Evolutionary conservation across 2,113 vertebrate genomes (phyloP), one percentile per base, ranked within the genome.

Genomic region (Camarhynchus parvulus): DNA sequence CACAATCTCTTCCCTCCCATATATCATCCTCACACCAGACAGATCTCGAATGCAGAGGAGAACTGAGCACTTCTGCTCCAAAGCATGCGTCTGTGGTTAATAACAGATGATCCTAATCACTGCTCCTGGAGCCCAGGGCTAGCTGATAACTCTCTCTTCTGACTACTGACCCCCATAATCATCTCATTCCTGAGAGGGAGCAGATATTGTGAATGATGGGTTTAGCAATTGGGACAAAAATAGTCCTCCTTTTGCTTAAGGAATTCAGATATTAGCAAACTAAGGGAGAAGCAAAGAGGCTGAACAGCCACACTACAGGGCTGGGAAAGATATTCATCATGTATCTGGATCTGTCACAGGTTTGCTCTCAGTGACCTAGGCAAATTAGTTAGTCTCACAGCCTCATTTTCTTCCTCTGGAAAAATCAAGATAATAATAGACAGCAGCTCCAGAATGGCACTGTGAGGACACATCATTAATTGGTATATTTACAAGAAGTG

Each of bases 101-200:
- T 82, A 95, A 94, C 93, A 94, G 92, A 89, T 92, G 94, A 97
- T 96, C 76, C 80, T 89, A 96, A 96, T 96, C 93, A 30, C 77
- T 2, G 8, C 53, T 84, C 41, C 76, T 52, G 55, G 72, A 95
- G 93, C 93, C 92, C 88, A 83, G 89, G 94, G 86, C 91, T 79
- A 77, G 77, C 94, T 84, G 96, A 95, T 94, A 94, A 79, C 68
- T 92, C 94, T 69, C 75, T 78, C 52, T 76, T 75, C 79, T 94
- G 53, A 89, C 69, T 87, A 81, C 85, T 84, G 90, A 96, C 92
- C 79, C 84, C 80, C 73, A 63, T 75, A 90, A 96, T 93, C 83
- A 81, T 86, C 86, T 89, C 83, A 82, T 89, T 93, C 90, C 83
- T 94, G 77, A 93, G 86, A 89, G 84, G 92, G 73, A 84, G 61